Conservation (phyloP, 2,888 invertebrate species). For the Oxytorus armatus region DNA sequence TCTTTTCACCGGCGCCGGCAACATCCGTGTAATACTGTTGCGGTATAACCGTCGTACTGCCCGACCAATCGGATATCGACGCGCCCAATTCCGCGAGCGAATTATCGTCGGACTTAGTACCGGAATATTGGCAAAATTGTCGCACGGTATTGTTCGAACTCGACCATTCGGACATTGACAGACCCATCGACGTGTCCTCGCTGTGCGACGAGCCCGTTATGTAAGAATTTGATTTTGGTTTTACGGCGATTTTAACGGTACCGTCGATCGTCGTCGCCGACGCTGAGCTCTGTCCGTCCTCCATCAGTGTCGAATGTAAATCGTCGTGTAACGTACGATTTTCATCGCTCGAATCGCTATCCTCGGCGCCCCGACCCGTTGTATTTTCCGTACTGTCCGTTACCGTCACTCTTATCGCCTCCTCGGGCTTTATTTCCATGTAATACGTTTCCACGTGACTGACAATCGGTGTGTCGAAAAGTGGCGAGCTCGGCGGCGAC, state of each 20-base stretch:
- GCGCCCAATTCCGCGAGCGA: slow-evolving; percentile 90
- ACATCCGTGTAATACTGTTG: slow-evolving; percentile 84
- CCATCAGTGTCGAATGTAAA: slow-evolving; percentile 80
- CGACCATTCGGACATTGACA: slow-evolving; percentile 95
- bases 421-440: slow-evolving; percentile 91
- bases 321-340: slow-evolving; percentile 90
- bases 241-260: slow-evolving; percentile 91
- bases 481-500: slow-evolving; percentile 90
- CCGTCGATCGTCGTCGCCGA: slow-evolving; percentile 92
- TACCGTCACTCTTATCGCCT: slow-evolving; percentile 91
- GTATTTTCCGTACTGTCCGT: slow-evolving; percentile 89
- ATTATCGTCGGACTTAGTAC: slow-evolving; percentile 93
- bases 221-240: slow-evolving; percentile 90
- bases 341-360: slow-evolving; percentile 88
- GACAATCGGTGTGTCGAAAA: slow-evolving; percentile 89
- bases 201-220: slow-evolving; percentile 92
- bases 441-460: slow-evolving; percentile 93
- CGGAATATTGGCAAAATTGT: slow-evolving; percentile 88
- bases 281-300: slow-evolving; percentile 82
- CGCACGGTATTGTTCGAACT: slow-evolving; percentile 94
- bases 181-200: slow-evolving; percentile 94
- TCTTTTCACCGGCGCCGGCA: too few species aligned
- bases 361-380: slow-evolving; percentile 83
- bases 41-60: slow-evolving; percentile 90
- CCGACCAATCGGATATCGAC: slow-evolving; percentile 94